A percentile compares a stretch with the other conserved stretches of the same genome.
phyloP scores from a whole-genome alignment of 2,113 vertebrate species.

The Patagioenas fasciata region DNA sequence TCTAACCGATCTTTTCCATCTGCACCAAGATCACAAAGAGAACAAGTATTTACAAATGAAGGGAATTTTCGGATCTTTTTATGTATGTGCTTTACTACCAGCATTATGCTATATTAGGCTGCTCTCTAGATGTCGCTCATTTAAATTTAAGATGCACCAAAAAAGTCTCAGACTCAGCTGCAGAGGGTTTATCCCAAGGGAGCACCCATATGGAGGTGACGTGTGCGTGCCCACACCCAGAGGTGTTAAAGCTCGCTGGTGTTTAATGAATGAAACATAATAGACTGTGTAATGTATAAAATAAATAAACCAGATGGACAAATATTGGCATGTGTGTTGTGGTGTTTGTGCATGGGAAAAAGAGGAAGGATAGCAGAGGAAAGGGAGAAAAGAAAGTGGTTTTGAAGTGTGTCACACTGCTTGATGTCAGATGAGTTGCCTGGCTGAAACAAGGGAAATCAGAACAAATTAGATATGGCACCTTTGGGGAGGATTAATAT shows the following conservation, averaged over 20 bases:
- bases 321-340: not conserved
- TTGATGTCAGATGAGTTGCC: not conserved
- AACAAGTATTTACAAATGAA: conserved; percentile 38
- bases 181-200: not conserved
- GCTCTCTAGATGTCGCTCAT: not conserved
- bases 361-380: not conserved
- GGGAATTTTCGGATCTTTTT: not conserved
- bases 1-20: not conserved
- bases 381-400: not conserved
- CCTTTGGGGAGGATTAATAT: not conserved
- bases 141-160: not conserved
- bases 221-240: not conserved
- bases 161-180: not conserved
- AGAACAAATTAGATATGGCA: not conserved
- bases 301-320: not conserved
- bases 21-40: conserved; percentile 15
- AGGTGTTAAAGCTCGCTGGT: not conserved
- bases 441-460: not conserved
- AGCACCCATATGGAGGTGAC: not conserved
- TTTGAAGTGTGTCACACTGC: not conserved
- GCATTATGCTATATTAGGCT: not conserved
- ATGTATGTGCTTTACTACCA: not conserved
- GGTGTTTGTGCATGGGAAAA: not conserved
- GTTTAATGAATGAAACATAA: not conserved
- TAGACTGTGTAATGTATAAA: not conserved